A percentile compares a stretch with the other conserved stretches of the same genome.
Conservation (phyloP, 1,140 invertebrate genomes). For the Dicyema japonicum region DNA sequence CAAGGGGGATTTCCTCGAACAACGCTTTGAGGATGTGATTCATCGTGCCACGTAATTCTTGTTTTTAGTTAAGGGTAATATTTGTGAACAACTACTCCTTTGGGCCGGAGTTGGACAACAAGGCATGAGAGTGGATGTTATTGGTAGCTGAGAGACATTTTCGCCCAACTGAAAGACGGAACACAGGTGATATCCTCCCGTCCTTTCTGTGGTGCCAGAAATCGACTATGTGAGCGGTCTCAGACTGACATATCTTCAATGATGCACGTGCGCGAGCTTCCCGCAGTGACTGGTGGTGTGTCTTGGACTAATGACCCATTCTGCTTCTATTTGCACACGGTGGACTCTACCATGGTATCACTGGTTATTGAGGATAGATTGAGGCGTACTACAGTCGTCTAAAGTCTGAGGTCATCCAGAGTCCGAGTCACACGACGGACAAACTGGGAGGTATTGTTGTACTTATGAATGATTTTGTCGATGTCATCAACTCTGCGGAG, state of each 20-base stretch:
- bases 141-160: constrained; percentile 51
- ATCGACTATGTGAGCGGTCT: constrained; percentile 1
- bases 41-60: constrained; percentile 3
- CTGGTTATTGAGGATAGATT: no score
- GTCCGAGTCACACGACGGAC: no score
- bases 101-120: constrained; percentile 68
- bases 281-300: constrained; percentile 60
- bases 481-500: no score
- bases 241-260: constrained; percentile 68
- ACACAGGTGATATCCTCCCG: constrained; percentile 88
- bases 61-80: constrained; percentile 30
- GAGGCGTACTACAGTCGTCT: no score
- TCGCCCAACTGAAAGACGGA: constrained; percentile 59
- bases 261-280: constrained; percentile 80
- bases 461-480: no score
- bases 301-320: constrained; percentile 92
- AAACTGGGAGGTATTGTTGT: no score
- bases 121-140: constrained; percentile 9
- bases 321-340: constrained; percentile 77
- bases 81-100: constrained; percentile 98
- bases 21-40: constrained; percentile 1
- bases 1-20: constrained; percentile 1
- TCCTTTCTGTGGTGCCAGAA: constrained; percentile 55
- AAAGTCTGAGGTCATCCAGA: no score
- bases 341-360: constrained; percentile 57